Conservation (phyloP, 2,113 vertebrate species). For the Coregonus clupeaformis region DNA sequence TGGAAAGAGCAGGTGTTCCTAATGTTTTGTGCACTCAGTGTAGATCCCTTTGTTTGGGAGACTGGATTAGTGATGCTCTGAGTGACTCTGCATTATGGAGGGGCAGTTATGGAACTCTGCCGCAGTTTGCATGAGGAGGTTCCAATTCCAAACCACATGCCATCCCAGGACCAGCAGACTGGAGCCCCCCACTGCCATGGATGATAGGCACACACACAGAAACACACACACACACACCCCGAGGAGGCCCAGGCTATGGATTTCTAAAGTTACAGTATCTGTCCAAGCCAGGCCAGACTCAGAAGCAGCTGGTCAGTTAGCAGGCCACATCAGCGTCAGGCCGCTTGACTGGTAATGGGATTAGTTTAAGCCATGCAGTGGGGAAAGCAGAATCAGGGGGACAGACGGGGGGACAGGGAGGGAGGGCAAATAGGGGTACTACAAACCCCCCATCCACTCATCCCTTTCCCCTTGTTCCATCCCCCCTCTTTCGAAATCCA, state of each 20-base stretch:
- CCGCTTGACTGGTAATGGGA: slow-evolving; percentile 84
- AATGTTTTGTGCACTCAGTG: slow-evolving; percentile 65
- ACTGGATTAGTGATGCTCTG: slow-evolving; percentile 57
- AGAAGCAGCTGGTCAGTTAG: slow-evolving; percentile 93
- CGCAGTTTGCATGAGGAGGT: slow-evolving; percentile 18
- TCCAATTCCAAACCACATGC: slow-evolving; percentile 84
- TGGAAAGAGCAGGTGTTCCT: too few species aligned
- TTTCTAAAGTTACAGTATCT: slow-evolving; percentile 49
- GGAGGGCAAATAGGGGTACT: not conserved
- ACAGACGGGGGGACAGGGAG: slow-evolving; percentile 20
- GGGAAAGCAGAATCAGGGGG: slow-evolving; percentile 52
- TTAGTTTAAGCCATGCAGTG: slow-evolving; percentile 65
- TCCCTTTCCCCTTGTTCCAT: not conserved
- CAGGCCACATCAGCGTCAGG: slow-evolving; percentile 74
- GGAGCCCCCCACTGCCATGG: slow-evolving; percentile 11
- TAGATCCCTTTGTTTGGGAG: slow-evolving; percentile 83
- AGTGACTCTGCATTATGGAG: slow-evolving; percentile 80
- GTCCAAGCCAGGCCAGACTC: slow-evolving; percentile 74
- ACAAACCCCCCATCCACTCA: not conserved
- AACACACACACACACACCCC: not conserved
- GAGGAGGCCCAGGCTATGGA: slow-evolving; percentile 21
- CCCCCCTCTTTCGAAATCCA: not conserved
- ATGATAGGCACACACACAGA: not conserved
- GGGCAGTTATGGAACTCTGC: slow-evolving; percentile 55
- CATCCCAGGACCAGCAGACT: slow-evolving; percentile 64